Conservation (phyloP, 2,888 invertebrate genomes). For the Leptopilina myrica region DNA sequence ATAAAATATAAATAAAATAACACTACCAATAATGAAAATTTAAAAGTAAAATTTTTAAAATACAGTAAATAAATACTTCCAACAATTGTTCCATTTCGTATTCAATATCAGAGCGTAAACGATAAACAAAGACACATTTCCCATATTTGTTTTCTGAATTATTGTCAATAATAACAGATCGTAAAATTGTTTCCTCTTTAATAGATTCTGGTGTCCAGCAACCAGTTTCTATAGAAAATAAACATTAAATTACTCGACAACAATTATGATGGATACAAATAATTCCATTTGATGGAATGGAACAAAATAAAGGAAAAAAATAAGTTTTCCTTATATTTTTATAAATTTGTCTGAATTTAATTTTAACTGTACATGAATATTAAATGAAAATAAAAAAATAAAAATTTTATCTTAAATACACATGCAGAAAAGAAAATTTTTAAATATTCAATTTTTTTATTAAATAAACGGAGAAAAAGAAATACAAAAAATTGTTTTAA, state of each 20-base stretch:
- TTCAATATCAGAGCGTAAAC: slow-evolving; percentile 79
- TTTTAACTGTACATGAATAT: too few species aligned
- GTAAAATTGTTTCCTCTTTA: slow-evolving; percentile 75
- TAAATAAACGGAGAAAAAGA: background rate
- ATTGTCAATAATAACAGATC: slow-evolving; percentile 83
- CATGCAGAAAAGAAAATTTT: background rate
- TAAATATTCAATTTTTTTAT: background rate
- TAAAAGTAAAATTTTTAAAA: background rate
- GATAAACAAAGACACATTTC: slow-evolving; percentile 84
- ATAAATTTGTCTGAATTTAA: too few species aligned
- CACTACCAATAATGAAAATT: too few species aligned
- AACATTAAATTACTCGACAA: slow-evolving; percentile 14
- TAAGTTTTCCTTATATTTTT: too few species aligned
- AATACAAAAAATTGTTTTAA: slow-evolving; percentile 24
- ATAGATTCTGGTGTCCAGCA: slow-evolving; percentile 77
- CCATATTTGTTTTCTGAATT: slow-evolving; percentile 80
- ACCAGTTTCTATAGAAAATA: slow-evolving; percentile 79
- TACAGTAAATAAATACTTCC: slow-evolving; percentile 78
- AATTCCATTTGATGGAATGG: too few species aligned
- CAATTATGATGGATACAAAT: too few species aligned
- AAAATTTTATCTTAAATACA: background rate
- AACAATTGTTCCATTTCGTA: slow-evolving; percentile 83
- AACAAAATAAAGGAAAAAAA: too few species aligned
- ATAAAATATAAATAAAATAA: background rate
- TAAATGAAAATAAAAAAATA: too few species aligned